phyloP scores from a whole-genome alignment of 92 coral and sea anemone genomes.

The Phenganax subtilis region DNA sequence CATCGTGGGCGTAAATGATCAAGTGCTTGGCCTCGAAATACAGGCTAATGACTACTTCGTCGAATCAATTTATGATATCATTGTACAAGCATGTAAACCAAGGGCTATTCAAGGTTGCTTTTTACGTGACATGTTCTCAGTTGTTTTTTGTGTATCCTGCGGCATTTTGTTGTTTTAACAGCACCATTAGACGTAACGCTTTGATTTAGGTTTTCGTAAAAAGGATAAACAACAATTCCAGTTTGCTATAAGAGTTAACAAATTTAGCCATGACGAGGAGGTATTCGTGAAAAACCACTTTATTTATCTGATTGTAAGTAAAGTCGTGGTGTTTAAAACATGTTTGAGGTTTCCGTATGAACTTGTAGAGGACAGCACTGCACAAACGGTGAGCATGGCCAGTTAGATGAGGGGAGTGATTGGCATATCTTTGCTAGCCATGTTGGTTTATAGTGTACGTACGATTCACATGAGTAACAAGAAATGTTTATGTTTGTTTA shows the following conservation, averaged over 20 bases:
- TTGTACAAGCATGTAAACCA: no score
- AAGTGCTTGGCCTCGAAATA: not conserved
- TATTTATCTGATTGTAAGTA: not conserved
- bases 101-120: no score
- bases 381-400: not conserved
- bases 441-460: no score
- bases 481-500: no score
- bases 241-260: not conserved
- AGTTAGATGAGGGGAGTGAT: not conserved
- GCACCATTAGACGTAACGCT: no score
- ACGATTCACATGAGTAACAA: no score
- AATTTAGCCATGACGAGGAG: not conserved
- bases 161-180: no score
- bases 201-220: no score
- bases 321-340: not conserved
- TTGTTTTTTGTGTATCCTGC: no score
- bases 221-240: not conserved
- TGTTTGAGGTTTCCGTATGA: not conserved
- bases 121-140: no score
- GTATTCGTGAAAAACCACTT: not conserved
- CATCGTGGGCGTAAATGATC: not conserved
- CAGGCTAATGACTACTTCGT: not conserved
- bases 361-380: not conserved
- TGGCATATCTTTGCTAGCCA: not conserved
- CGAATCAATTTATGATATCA: no score